Percentiles rank a stretch among this genome's conserved stretches.
phyloP scores from a whole-genome alignment of 2,888 invertebrate genomes.

The Gerris lacustris region DNA sequence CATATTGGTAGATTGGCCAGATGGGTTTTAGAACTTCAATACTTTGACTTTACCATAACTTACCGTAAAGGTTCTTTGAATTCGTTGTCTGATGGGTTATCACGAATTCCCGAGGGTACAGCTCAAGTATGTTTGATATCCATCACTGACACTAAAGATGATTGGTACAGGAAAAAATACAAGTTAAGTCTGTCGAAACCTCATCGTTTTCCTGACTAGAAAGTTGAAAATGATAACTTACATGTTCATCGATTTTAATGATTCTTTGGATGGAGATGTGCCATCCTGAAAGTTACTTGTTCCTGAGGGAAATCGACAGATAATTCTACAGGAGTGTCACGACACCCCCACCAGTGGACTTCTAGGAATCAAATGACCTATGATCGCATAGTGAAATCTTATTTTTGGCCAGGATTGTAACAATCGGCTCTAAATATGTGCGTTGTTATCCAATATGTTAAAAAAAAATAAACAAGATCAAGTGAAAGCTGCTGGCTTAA shows the following conservation, averaged over 20 bases:
- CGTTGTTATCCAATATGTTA: slow-evolving; percentile 24
- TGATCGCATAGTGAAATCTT: slow-evolving; percentile 17
- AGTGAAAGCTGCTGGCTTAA: slow-evolving; percentile 5
- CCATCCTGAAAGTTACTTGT: neutral
- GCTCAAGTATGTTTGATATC: neutral
- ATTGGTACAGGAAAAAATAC: neutral
- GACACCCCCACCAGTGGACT: neutral
- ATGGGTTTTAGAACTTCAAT: slow-evolving; percentile 21
- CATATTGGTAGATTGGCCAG: slow-evolving; percentile 28
- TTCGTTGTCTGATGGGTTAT: slow-evolving; percentile 11
- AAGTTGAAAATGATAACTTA: neutral
- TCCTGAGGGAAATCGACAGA: neutral
- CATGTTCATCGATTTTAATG: neutral
- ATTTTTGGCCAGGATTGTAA: slow-evolving; percentile 30
- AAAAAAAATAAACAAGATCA: slow-evolving; percentile 19
- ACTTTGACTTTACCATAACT: slow-evolving; percentile 8
- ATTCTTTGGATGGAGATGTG: neutral
- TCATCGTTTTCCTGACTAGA: neutral
- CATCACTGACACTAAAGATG: neutral
- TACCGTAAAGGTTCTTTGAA: slow-evolving; percentile 14
- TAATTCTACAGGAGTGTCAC: neutral
- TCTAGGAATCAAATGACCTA: slow-evolving; percentile 17
- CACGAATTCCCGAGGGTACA: neutral
- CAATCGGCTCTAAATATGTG: slow-evolving; percentile 24
- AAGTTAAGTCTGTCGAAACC: neutral